Conservation (phyloP, 53 echinoderm and acorn worm genomes). For the Arbacia lixula region DNA sequence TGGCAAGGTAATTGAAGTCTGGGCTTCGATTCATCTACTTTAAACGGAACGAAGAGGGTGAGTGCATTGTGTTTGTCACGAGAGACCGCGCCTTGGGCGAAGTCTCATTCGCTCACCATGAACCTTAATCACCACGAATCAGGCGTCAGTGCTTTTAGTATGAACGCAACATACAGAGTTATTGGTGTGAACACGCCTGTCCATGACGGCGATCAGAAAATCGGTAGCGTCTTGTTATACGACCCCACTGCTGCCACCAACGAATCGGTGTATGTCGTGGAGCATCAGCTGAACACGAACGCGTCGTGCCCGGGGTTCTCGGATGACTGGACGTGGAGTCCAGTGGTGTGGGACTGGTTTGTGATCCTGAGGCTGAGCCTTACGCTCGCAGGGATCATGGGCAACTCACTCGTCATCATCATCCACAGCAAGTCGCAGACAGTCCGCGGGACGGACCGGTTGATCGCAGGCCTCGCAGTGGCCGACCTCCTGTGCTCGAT, state of each 20-base stretch:
- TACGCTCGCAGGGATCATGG: constrained; percentile 46
- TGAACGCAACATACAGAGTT: constrained; percentile 29
- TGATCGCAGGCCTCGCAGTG: constrained; percentile 57
- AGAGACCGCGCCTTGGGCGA: background rate
- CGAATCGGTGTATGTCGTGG: background rate
- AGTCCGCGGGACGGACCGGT: constrained; percentile 39
- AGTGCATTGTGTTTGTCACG: no score
- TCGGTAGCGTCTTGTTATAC: constrained; percentile 10
- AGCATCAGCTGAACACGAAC: background rate
- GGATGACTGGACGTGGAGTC: constrained; percentile 28
- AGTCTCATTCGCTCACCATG: constrained; percentile 11
- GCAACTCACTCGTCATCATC: constrained; percentile 33
- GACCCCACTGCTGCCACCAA: background rate
- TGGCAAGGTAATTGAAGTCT: background rate
- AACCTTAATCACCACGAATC: constrained; percentile 3
- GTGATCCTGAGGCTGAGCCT: constrained; percentile 21
- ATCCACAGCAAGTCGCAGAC: constrained; percentile 46
- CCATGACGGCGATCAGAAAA: background rate
- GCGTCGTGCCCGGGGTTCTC: constrained; percentile 32
- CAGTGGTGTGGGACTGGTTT: constrained; percentile 43
- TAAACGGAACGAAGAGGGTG: no score
- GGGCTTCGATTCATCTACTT: no score
- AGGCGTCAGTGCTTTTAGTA: background rate
- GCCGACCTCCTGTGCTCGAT: constrained; percentile 61
- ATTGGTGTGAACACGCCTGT: background rate